Evolutionary conservation across 2,113 vertebrate species (phyloP).

Genomic region (Cynocephalus volans): DNA sequence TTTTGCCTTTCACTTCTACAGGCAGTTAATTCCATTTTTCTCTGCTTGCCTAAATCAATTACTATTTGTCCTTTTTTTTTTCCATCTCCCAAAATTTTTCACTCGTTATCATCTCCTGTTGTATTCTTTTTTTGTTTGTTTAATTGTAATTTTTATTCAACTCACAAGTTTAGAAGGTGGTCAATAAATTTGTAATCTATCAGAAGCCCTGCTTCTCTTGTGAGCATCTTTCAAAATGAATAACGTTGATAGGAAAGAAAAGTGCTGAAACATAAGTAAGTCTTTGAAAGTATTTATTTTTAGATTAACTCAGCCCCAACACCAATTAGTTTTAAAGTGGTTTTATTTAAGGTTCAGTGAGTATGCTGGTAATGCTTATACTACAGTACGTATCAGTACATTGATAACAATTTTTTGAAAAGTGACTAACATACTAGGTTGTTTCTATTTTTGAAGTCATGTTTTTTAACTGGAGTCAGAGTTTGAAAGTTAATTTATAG

Average conservation of each 20-base stretch:
- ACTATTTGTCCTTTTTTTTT: neutral
- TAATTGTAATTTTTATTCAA: constrained; percentile 42
- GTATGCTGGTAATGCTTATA: neutral
- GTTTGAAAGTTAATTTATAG: constrained; percentile 43
- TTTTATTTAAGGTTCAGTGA: constrained; percentile 45
- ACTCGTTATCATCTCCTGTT: neutral
- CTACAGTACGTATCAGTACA: neutral
- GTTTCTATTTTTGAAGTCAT: constrained; percentile 56
- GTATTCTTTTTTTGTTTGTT: neutral
- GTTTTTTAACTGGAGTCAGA: constrained; percentile 8
- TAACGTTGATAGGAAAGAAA: constrained; percentile 16
- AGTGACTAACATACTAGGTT: neutral
- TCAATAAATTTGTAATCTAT: constrained; percentile 6
- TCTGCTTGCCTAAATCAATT: constrained; percentile 9
- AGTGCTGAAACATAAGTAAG: neutral
- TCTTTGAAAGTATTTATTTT: neutral
- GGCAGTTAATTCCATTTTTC: neutral
- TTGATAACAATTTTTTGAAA: constrained; percentile 59
- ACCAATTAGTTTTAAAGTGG: neutral
- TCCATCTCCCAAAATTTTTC: neutral
- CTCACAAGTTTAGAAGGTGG: neutral
- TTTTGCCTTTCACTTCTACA: neutral
- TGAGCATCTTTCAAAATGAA: constrained; percentile 41
- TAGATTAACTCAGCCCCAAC: neutral
- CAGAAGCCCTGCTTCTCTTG: constrained; percentile 36